phyloP scores from a whole-genome alignment of 2,113 vertebrate species.

The Austrofundulus limnaeus region DNA sequence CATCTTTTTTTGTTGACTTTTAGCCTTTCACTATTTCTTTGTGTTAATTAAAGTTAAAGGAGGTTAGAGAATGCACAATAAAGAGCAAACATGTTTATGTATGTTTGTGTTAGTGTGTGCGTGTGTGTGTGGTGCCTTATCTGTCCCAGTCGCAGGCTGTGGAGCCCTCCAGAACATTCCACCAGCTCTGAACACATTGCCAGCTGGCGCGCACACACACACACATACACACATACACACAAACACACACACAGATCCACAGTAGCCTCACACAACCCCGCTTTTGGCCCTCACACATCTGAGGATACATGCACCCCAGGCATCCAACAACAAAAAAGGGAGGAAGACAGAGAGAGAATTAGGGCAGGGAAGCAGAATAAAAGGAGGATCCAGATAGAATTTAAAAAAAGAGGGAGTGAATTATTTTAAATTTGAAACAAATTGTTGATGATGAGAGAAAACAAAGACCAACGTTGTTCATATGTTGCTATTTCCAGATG shows the following conservation, averaged over 20 bases:
- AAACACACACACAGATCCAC: conserved; percentile 29
- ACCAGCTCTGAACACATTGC: conserved; percentile 67
- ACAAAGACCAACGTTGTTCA: background rate
- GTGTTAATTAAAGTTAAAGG: background rate
- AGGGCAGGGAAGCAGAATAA: conserved; percentile 38
- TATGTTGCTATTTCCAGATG: background rate
- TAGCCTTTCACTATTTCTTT: background rate
- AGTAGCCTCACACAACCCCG: conserved; percentile 56
- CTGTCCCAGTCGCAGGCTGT: conserved; percentile 63
- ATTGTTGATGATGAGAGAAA: background rate
- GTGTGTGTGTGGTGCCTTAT: conserved; percentile 58
- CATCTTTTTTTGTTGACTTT: background rate
- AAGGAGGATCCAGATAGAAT: conserved; percentile 3
- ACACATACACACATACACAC: conserved; percentile 21
- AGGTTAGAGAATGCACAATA: conserved; percentile 2
- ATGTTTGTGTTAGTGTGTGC: conserved; percentile 30
- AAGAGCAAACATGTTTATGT: conserved; percentile 3
- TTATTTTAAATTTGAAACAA: background rate
- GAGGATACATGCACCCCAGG: conserved; percentile 60
- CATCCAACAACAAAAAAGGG: conserved; percentile 25
- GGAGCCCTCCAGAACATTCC: conserved; percentile 63
- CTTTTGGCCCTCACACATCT: conserved; percentile 63
- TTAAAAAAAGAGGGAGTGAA: background rate
- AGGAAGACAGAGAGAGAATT: conserved; percentile 31
- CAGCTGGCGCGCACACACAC: conserved; percentile 52